Percentiles rank a stretch among this genome's conserved stretches.
Evolutionary conservation across 2,888 invertebrate genomes (phyloP).

Genomic region (Parthenolecanium corni): DNA sequence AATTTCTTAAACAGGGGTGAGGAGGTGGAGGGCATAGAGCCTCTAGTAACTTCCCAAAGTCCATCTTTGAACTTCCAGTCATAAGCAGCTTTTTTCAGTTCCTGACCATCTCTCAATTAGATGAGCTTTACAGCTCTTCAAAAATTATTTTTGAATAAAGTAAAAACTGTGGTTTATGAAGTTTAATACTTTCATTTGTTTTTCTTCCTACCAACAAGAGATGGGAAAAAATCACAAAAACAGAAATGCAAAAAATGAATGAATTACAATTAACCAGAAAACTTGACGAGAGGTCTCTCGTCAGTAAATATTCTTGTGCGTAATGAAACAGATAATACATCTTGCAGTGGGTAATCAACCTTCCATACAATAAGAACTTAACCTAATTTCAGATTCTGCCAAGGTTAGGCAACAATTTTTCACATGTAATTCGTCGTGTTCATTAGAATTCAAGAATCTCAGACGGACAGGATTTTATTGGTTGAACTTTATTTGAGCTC

Average conservation of each 20-base stretch:
- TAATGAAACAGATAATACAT: slow-evolving; percentile 19
- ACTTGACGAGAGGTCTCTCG: slow-evolving; percentile 13
- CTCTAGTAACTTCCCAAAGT: too few relatives aligned
- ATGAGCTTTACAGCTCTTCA: too few relatives aligned
- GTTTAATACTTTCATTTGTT: too few relatives aligned
- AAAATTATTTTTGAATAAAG: too few relatives aligned
- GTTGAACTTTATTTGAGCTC: slow-evolving; percentile 2
- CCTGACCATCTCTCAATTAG: too few relatives aligned
- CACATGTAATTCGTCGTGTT: slow-evolving; percentile 27
- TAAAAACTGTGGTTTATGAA: too few relatives aligned
- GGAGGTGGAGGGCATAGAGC: too few relatives aligned
- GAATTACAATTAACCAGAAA: slow-evolving; percentile 1
- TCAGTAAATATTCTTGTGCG: slow-evolving; percentile 5
- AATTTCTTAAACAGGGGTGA: too few relatives aligned
- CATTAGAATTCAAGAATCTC: slow-evolving; percentile 17
- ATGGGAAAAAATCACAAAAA: slow-evolving; percentile 3
- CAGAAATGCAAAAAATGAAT: not conserved
- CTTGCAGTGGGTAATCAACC: slow-evolving; percentile 13
- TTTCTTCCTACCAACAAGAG: not conserved
- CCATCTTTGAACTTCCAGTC: too few relatives aligned
- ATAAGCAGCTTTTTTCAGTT: too few relatives aligned
- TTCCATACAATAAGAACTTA: slow-evolving; percentile 23
- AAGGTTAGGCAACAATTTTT: slow-evolving; percentile 22
- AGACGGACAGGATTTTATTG: too few relatives aligned
- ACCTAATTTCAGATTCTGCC: slow-evolving; percentile 16